Evolutionary conservation across 1,140 invertebrate species (phyloP), one percentile per base, ranked within the genome.

Genomic region (Pectinophora gossypiella): DNA sequence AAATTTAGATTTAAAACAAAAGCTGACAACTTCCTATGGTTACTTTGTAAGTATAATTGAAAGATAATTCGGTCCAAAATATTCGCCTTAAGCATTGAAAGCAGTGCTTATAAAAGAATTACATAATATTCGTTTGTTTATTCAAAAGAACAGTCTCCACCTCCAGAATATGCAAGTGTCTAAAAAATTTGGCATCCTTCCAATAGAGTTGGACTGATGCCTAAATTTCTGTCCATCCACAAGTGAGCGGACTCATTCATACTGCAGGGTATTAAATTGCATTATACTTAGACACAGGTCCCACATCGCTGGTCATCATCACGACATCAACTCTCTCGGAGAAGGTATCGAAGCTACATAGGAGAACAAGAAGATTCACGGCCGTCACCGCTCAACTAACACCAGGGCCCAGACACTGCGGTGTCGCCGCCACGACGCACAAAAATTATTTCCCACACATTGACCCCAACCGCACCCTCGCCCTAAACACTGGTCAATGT

Each of bases 391-490:
- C 36, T 40, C 36, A 16, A 40, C 36, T 15, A 12, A 56, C 56
- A 65, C 43, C 52, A 50, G 55, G 56, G 54, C 48, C 52, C 54
- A 52, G 59, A 56, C 54, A 52, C 48, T 27, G 54, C 44, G 57
- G 68, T 59, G 56, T 56, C 52, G 61, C 49, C 40, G 53, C 67
- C 54, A 63, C 52, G 55, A 64, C 22, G n/a, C 59, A 71, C 74
- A 78, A 76, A 77, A 67, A 73, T 78, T 74, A 69, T 77, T 80
- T 81, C 64, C 60, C 56, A 72, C 74, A 75, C 63, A 68, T 77
- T 81, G 80, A 69, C 69, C 60, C 44, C 46, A 63, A 56, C 15
- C 7, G 10, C n/a, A 10, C 44, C 15, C 12, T 59, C 72, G 80
- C 83, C 78, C 83, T 86, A 79, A 64, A 60, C 13, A 45, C 20